Evolutionary conservation across 2,888 invertebrate species (phyloP).

Genomic region (Drosophila paramelanica): DNA sequence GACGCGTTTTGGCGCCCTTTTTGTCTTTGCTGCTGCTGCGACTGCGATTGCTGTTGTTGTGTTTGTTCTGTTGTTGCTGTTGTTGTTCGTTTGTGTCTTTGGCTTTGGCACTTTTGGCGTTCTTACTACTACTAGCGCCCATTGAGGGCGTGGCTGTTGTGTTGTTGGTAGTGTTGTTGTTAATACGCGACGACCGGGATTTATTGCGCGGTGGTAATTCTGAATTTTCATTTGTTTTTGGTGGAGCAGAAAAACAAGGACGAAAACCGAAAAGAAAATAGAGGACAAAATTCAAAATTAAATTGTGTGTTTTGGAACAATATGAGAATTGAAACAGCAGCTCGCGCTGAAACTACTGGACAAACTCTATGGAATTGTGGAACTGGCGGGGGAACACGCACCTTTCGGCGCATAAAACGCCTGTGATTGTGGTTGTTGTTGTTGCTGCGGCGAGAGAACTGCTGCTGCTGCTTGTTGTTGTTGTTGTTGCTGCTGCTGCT

Average conservation of each 20-base stretch:
- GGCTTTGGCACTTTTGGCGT: conserved; percentile 73
- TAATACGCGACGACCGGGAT: conserved; percentile 82
- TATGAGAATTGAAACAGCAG: conserved; percentile 24
- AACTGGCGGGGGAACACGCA: conserved; percentile 82
- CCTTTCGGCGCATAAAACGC: conserved; percentile 91
- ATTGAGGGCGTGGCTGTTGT: conserved; percentile 57
- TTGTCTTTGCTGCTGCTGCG: conserved; percentile 79
- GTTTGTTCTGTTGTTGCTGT: conserved; percentile 41
- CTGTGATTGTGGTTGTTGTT: conserved; percentile 83
- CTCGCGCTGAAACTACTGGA: conserved; percentile 16
- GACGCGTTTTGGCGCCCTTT: conserved; percentile 64
- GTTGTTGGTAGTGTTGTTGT: conserved; percentile 63
- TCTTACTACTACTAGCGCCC: conserved; percentile 58
- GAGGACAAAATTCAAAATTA: conserved; percentile 63
- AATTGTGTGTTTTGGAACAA: conserved; percentile 37
- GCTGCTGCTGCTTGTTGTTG: conserved; percentile 49
- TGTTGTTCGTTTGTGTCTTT: conserved; percentile 66
- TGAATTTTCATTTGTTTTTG: conserved; percentile 62
- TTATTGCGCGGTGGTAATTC: conserved; percentile 82
- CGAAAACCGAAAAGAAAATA: conserved; percentile 49
- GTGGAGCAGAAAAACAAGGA: conserved; percentile 16
- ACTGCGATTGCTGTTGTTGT: conserved; percentile 51
- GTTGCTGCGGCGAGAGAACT: conserved; percentile 71
- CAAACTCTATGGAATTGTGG: conserved; percentile 6
- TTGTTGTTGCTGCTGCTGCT: conserved; percentile 62